These are phyloP conservation scores for Lasioglossum vierecki DNA, from an alignment of 2,888 invertebrate genomes.

Conservation along the genomic window DNA sequence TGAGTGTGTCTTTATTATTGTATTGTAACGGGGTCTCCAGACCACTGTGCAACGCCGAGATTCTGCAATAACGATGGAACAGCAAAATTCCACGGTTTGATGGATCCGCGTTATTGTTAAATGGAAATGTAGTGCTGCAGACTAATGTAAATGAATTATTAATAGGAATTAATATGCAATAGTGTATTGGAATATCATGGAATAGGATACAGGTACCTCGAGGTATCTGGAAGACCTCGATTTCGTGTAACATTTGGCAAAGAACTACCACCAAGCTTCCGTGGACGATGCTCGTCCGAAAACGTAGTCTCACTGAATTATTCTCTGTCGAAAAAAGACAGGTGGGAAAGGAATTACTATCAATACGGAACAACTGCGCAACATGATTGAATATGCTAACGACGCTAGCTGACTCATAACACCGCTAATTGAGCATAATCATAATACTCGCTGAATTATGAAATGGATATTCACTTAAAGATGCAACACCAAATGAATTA, in stretches of 20 bases:
- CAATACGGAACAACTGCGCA: slow-evolving; percentile 32
- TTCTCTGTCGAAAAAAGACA: not conserved
- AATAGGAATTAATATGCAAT: not conserved
- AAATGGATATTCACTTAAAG: slow-evolving; percentile 23
- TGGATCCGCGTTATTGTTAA: not conserved
- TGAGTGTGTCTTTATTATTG: not conserved
- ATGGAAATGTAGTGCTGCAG: not conserved
- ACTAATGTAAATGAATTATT: slow-evolving; percentile 5
- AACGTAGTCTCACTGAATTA: too few species aligned
- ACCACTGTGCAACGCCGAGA: not conserved
- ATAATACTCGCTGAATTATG: slow-evolving; percentile 31
- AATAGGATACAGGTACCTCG: not conserved
- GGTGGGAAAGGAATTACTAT: not conserved
- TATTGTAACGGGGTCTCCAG: too few species aligned
- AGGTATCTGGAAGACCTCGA: not conserved
- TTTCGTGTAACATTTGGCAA: not conserved
- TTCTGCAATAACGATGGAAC: not conserved
- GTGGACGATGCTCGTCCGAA: not conserved
- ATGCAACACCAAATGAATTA: slow-evolving; percentile 12
- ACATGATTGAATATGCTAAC: slow-evolving; percentile 37
- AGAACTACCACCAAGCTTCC: not conserved
- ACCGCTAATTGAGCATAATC: slow-evolving; percentile 45
- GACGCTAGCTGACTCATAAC: slow-evolving; percentile 44
- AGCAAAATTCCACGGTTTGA: not conserved
- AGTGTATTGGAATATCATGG: not conserved